These are phyloP conservation scores for Pseudorectes ferrugineus DNA, from an alignment of 2,113 vertebrate genomes.

Conservation along the genomic window DNA sequence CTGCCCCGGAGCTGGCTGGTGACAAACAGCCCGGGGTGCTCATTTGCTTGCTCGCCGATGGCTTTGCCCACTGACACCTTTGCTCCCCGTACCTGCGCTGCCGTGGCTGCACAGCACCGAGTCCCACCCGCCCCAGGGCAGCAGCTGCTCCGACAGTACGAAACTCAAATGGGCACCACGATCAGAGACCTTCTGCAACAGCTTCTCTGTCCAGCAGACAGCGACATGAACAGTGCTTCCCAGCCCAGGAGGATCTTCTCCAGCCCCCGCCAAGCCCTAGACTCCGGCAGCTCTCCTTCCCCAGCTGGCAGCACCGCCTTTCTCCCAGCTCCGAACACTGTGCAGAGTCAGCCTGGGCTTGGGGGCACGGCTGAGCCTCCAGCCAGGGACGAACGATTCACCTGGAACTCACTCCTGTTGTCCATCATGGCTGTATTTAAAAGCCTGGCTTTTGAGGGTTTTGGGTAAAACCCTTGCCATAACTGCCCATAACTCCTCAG, in stretches of 20 bases:
- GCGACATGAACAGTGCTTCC: fast-evolving
- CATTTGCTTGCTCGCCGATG: neutral
- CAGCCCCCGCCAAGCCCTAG: neutral
- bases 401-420: fast-evolving
- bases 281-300: fast-evolving
- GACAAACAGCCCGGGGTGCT: neutral
- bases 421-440: fast-evolving
- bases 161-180: neutral
- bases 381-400: neutral
- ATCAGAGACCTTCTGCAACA: neutral
- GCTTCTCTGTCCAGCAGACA: neutral
- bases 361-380: fast-evolving
- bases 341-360: neutral
- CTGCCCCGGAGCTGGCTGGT: neutral
- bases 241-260: neutral
- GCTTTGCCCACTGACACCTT: neutral
- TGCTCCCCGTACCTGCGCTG: neutral
- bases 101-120: neutral
- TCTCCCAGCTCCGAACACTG: fast-evolving
- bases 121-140: neutral
- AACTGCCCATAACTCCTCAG: neutral
- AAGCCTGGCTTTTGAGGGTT: neutral
- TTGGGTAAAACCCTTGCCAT: neutral
- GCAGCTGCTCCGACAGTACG: neutral
- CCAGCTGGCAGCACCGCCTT: fast-evolving